These are phyloP conservation scores for Bos taurus DNA, from an alignment of 2,113 vertebrate genomes.

Conservation along the genomic window DNA sequence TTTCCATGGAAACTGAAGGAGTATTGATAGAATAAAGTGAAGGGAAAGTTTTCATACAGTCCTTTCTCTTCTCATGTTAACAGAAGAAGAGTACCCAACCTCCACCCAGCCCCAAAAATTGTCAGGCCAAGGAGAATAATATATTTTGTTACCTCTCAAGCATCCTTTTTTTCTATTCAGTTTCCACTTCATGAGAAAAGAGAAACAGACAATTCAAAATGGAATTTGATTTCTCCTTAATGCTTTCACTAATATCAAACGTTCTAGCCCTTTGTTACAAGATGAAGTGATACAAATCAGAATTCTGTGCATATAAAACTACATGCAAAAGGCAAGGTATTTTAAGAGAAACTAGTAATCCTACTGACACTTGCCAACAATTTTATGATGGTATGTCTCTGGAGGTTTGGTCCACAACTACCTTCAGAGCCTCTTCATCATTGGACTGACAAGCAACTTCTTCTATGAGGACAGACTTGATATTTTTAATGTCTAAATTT, in stretches of 20 bases:
- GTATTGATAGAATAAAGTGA: constrained; percentile 21
- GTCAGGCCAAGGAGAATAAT: neutral
- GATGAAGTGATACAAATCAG: neutral
- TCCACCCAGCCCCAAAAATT: neutral
- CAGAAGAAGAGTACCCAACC: neutral
- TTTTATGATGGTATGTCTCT: neutral
- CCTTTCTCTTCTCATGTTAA: neutral
- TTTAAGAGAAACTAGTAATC: neutral
- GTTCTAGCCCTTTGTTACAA: neutral
- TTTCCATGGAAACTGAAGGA: constrained; percentile 77
- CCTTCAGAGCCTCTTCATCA: neutral
- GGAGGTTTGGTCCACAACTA: neutral
- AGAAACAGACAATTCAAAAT: neutral
- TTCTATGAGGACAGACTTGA: neutral
- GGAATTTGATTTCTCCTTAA: neutral
- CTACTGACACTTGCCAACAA: neutral
- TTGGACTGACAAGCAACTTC: neutral
- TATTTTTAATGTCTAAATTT: neutral
- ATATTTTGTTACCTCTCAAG: neutral
- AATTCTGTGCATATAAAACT: neutral
- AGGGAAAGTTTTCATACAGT: neutral
- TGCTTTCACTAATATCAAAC: neutral
- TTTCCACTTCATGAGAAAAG: neutral
- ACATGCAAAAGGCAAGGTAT: neutral
- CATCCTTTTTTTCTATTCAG: neutral